Evolutionary conservation across 30 jellyfish, hydroid and myxozoan species (phyloP), one percentile per base, ranked within the genome.

Genomic region (Hydractinia symbiolongicarpus): DNA sequence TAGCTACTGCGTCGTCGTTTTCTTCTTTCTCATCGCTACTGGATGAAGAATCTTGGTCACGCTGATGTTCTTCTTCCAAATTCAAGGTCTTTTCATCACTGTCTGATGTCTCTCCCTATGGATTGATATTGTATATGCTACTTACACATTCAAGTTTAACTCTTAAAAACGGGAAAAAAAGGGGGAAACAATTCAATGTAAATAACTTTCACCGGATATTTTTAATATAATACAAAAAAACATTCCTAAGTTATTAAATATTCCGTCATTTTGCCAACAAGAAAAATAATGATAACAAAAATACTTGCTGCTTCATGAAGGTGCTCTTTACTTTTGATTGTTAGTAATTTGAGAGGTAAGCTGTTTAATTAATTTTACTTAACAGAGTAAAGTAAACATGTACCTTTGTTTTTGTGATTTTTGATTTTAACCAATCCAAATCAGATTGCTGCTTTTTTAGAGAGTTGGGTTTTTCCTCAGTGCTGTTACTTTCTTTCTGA

Each of bases 401-500:
- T 4, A 80, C 88, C 68, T 64, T 30, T 5, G 88, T 80, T 80
- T 64, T 80, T 51, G 90, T 53, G 30, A 70, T 77, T 78, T 90
- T 90, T 17, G 96, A 81, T 72, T 83, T 61, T 50, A 90, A 72
- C 97, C 97, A 90, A 51, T 85, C 94, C 57, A 90, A 76, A 53
- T 90, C 97, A 50, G 97, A 85, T 11, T 85, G 53, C 16, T 62
- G 83, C 30, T 50, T 50, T 55, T 19, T 60, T 19, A 57, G 15
- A 15, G 76, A 8, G 81, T 51, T 1, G 7, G 19, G 0, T 17
- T 75, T 55, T 9, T 8, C 9, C 54, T 20, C 51, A 55, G 73
- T 7, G 3, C 1, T 58, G 19, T 64, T 5, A 40, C n/a, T 50
- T 61, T 73, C 81, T 8, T 66, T 60, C 5, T 61, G 79, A 19